Percentiles rank a stretch among this genome's conserved stretches.
phyloP scores from a whole-genome alignment of 2,797 vertebrate genomes.

The Enteromius viviparus region DNA sequence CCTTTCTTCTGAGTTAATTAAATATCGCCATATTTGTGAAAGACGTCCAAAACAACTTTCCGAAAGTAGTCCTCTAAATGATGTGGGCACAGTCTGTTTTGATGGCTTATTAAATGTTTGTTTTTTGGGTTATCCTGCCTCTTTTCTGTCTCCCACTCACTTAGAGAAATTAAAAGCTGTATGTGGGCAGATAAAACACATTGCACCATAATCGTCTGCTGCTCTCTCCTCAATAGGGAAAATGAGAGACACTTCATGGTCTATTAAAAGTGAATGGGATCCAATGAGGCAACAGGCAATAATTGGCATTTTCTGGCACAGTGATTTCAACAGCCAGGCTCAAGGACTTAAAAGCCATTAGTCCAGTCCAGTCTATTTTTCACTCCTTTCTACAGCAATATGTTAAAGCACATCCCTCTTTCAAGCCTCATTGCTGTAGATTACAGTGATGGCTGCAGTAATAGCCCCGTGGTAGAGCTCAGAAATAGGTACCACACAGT shows the following conservation, averaged over 20 bases:
- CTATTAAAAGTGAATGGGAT: constrained; percentile 77
- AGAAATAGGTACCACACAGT: constrained; percentile 16
- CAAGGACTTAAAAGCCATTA: constrained; percentile 66
- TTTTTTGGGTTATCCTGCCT: constrained; percentile 44
- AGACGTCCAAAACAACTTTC: constrained; percentile 29
- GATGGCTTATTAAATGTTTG: constrained; percentile 54
- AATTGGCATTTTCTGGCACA: constrained; percentile 71
- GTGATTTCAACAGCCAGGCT: constrained; percentile 63
- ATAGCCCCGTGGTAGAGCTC: neutral
- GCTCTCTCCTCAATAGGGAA: constrained; percentile 69
- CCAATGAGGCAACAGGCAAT: constrained; percentile 72
- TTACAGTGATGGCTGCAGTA: constrained; percentile 46
- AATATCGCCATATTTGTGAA: neutral
- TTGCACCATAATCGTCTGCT: constrained; percentile 71
- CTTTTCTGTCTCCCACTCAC: constrained; percentile 57
- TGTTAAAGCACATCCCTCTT: constrained; percentile 59
- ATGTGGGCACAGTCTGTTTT: constrained; percentile 28
- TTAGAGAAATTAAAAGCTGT: constrained; percentile 71
- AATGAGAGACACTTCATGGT: constrained; percentile 75
- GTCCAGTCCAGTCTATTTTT: constrained; percentile 59
- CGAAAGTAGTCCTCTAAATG: neutral
- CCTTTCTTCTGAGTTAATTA: neutral
- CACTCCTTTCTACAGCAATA: constrained; percentile 55
- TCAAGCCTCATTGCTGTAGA: constrained; percentile 59
- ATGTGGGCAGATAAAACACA: constrained; percentile 73